Evolutionary conservation across 2,797 vertebrate species (phyloP).

Genomic region (Heterohyrax brucei): DNA sequence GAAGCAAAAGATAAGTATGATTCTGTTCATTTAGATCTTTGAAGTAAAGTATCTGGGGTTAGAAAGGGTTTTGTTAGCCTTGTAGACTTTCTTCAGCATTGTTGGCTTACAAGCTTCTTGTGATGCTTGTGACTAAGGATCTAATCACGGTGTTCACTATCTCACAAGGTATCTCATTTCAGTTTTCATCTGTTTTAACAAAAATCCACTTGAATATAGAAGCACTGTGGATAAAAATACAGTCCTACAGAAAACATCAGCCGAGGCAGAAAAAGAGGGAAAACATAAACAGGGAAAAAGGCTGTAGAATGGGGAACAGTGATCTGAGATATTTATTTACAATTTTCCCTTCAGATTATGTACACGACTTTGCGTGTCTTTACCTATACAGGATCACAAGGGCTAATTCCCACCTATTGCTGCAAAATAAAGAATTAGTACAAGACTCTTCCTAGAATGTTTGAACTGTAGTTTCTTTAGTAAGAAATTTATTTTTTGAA

Average conservation of each 20-base stretch:
- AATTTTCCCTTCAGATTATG: not conserved
- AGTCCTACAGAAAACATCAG: not conserved
- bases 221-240: not conserved
- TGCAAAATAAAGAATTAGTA: not conserved
- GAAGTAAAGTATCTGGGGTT: not conserved
- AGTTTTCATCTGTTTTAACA: constrained; percentile 46
- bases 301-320: not conserved
- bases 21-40: constrained; percentile 24
- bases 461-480: not conserved
- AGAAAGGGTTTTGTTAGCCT: not conserved
- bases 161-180: not conserved
- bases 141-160: not conserved
- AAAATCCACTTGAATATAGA: constrained; percentile 20
- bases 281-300: not conserved
- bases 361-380: not conserved
- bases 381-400: not conserved
- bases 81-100: not conserved
- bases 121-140: not conserved
- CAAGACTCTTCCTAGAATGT: not conserved
- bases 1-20: not conserved
- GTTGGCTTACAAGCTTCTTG: not conserved
- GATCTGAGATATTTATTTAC: constrained; percentile 13
- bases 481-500: constrained; percentile 38
- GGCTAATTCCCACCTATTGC: not conserved
- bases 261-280: not conserved